Conservation (phyloP, 2,113 vertebrate species). For the Neolamprologus devosi region DNA sequence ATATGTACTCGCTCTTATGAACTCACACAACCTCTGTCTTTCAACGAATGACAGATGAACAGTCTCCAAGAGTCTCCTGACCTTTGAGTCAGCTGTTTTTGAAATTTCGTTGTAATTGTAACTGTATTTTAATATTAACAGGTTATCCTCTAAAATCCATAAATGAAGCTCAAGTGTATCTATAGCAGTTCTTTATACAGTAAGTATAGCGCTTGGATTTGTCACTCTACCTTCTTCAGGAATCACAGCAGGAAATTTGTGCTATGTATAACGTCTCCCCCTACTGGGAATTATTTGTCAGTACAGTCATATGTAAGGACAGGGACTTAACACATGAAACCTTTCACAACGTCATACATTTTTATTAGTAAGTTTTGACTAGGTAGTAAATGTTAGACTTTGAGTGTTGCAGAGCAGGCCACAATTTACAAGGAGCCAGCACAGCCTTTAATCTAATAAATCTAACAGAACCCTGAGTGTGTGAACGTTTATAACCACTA, state of each 20-base stretch:
- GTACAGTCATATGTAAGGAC: neutral
- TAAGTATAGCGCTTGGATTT: neutral
- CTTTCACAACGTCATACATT: neutral
- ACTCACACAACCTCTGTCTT: neutral
- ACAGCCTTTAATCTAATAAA: neutral
- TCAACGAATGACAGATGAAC: neutral
- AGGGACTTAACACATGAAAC: neutral
- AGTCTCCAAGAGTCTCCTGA: neutral
- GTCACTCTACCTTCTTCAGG: neutral
- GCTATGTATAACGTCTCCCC: neutral
- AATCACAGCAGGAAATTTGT: neutral
- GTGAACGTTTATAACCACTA: neutral
- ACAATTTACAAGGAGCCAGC: neutral
- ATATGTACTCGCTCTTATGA: neutral
- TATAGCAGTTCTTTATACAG: neutral
- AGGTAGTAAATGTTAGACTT: neutral
- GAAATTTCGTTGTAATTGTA: neutral
- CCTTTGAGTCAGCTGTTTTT: neutral
- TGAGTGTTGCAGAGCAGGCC: neutral
- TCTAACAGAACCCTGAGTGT: neutral
- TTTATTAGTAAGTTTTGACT: neutral
- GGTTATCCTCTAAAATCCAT: neutral
- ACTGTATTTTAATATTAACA: neutral
- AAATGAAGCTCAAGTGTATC: neutral
- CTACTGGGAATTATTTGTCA: conserved; percentile 5